Evolutionary conservation across 92 coral and sea anemone species (phyloP).

Genomic region (Galaxea fascicularis): DNA sequence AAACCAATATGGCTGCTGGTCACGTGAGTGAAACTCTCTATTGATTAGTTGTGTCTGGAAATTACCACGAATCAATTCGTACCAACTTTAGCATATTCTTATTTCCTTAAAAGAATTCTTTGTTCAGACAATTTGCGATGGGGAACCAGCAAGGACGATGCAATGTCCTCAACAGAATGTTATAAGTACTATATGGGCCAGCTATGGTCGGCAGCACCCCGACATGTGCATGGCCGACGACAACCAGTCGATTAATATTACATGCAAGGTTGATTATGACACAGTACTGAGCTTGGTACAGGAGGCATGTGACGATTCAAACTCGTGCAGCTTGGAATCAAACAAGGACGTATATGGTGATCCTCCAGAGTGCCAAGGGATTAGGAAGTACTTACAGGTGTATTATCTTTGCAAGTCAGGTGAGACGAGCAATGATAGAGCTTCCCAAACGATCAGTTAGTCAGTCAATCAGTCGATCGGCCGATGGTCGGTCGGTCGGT

Average conservation of each 20-base stretch:
- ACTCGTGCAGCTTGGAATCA: conserved; percentile 39
- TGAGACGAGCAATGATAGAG: conserved; percentile 1
- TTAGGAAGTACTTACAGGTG: conserved; percentile 60
- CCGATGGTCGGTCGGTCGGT: too few relatives aligned
- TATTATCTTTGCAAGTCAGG: conserved; percentile 74
- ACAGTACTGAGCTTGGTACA: conserved; percentile 35
- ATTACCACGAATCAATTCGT: neutral
- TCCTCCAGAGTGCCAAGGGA: conserved; percentile 55
- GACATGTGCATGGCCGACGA: conserved; percentile 65
- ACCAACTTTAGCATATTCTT: neutral
- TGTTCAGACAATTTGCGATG: conserved; percentile 66
- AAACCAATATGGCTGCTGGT: too few relatives aligned
- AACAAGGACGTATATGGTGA: conserved; percentile 45
- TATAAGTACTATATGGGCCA: conserved; percentile 65
- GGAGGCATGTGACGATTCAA: conserved; percentile 56
- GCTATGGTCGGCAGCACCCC: conserved; percentile 59
- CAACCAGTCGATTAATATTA: conserved; percentile 51
- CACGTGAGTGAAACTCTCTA: too few relatives aligned
- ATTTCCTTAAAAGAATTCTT: conserved; percentile 34
- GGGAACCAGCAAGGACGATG: conserved; percentile 41
- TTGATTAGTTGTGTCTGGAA: too few relatives aligned
- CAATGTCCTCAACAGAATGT: conserved; percentile 45
- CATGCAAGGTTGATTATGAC: conserved; percentile 53
- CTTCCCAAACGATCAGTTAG: neutral
- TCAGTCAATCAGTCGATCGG: neutral